These are phyloP conservation scores for Phalanger gymnotis DNA, from an alignment of 2,797 vertebrate species.

Conservation along the genomic window DNA sequence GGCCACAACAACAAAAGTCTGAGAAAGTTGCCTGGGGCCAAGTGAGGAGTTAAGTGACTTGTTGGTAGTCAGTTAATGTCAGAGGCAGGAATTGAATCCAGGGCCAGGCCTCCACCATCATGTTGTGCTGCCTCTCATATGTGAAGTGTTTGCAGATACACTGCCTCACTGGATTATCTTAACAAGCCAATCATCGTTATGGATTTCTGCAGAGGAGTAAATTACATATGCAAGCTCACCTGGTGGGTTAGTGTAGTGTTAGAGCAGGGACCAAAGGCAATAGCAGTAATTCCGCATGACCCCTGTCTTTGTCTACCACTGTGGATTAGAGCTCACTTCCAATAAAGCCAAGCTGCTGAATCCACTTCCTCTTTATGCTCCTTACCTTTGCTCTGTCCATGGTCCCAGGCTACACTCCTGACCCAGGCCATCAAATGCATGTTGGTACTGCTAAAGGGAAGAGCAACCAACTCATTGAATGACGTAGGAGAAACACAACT, in stretches of 20 bases:
- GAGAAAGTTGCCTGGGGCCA: background rate
- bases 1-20: background rate
- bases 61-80: background rate
- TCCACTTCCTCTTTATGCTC: background rate
- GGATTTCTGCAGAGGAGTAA: background rate
- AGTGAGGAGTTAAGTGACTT: background rate
- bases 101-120: background rate
- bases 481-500: background rate
- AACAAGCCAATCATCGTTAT: background rate
- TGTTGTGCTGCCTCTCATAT: background rate
- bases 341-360: background rate
- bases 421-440: background rate
- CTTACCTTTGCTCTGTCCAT: background rate
- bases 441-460: background rate
- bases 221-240: background rate
- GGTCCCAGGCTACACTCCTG: background rate
- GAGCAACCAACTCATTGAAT: background rate
- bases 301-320: too few relatives aligned
- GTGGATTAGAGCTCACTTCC: too few relatives aligned
- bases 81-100: background rate
- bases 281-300: too few relatives aligned
- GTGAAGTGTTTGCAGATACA: background rate
- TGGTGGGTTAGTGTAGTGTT: too few relatives aligned
- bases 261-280: background rate
- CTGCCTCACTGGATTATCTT: background rate